phyloP scores from a whole-genome alignment of 35 echinoderm and acorn worm species.

The Hemicentrotus pulcherrimus region DNA sequence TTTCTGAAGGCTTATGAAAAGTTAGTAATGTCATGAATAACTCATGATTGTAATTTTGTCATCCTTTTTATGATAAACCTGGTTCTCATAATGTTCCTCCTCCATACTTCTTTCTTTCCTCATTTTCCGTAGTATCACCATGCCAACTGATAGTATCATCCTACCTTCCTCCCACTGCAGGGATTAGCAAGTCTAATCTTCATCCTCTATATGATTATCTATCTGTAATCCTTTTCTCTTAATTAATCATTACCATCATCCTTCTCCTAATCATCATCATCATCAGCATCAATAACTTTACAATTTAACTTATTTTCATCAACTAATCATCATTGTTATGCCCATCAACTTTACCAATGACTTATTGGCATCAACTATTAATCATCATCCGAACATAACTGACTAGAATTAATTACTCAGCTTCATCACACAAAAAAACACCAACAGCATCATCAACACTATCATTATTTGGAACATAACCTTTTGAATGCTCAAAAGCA shows the following conservation, averaged over 20 bases:
- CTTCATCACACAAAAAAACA: neutral
- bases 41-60: neutral
- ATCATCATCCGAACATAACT: neutral
- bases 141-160: neutral
- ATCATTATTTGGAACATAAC: neutral
- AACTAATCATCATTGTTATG: too few relatives aligned
- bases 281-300: neutral
- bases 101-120: neutral
- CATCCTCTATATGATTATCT: too few relatives aligned
- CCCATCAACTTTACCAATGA: too few relatives aligned
- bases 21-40: neutral
- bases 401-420: too few relatives aligned
- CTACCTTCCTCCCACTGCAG: neutral
- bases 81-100: neutral
- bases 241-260: neutral
- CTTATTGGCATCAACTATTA: neutral
- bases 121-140: neutral
- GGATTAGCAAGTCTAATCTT: neutral
- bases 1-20: neutral
- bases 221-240: neutral
- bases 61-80: neutral
- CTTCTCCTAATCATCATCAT: neutral
- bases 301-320: too few relatives aligned
- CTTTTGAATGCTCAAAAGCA: neutral
- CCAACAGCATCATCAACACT: neutral